Percentiles rank a stretch among this genome's conserved stretches.
Conservation (phyloP, 2,888 invertebrate genomes). For the Dolomedes plantarius region DNA sequence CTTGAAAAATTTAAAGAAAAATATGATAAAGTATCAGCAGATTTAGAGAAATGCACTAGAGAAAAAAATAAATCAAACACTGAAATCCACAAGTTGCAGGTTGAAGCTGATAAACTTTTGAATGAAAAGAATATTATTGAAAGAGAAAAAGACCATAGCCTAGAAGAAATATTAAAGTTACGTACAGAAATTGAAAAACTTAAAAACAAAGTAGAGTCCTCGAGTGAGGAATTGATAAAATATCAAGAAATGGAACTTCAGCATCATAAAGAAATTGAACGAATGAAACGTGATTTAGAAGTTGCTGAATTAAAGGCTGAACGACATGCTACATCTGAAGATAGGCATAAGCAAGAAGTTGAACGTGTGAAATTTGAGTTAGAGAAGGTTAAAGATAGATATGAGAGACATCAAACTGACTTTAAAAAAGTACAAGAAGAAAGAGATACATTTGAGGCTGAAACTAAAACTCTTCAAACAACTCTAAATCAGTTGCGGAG, state of each 20-base stretch:
- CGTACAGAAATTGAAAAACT: slow-evolving; percentile 59
- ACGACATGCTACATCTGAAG: slow-evolving; percentile 62
- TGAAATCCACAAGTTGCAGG: slow-evolving; percentile 59
- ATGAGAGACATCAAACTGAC: slow-evolving; percentile 73
- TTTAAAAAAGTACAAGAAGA: slow-evolving; percentile 72
- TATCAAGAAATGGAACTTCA: slow-evolving; percentile 67
- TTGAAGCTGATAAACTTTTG: slow-evolving; percentile 64
- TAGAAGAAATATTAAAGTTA: slow-evolving; percentile 75
- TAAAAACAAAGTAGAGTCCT: slow-evolving; percentile 51
- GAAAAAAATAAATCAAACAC: slow-evolving; percentile 67
- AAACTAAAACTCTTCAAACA: slow-evolving; percentile 86
- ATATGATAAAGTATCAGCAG: slow-evolving; percentile 50
- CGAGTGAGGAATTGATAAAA: slow-evolving; percentile 56
- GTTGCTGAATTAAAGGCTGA: slow-evolving; percentile 64
- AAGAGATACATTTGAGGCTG: slow-evolving; percentile 81
- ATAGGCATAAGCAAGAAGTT: slow-evolving; percentile 65
- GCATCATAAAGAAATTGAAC: slow-evolving; percentile 68
- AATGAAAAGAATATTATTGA: slow-evolving; percentile 81
- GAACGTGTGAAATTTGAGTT: slow-evolving; percentile 81
- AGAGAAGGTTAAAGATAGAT: slow-evolving; percentile 79
- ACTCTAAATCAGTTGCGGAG: slow-evolving; percentile 83
- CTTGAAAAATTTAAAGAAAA: slow-evolving; percentile 70
- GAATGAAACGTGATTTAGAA: slow-evolving; percentile 66
- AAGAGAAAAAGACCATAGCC: slow-evolving; percentile 72
- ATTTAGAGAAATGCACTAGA: slow-evolving; percentile 63